Percentiles rank a stretch among this genome's conserved stretches.
Evolutionary conservation across 2,113 vertebrate species (phyloP).

Genomic region (Madoqua kirkii): DNA sequence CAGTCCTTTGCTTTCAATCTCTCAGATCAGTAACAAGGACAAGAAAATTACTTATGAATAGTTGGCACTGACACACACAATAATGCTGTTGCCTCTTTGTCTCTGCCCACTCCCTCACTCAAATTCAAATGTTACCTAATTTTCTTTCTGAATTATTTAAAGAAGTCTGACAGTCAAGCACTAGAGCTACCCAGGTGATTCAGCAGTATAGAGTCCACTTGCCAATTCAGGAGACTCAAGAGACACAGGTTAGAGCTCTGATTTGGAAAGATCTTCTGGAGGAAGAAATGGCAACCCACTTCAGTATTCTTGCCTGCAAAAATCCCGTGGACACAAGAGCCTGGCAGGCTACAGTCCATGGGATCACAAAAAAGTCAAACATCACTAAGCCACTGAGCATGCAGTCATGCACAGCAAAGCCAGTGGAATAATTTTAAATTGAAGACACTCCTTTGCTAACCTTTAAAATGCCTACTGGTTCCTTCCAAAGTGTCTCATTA

Average conservation of each 20-base stretch:
- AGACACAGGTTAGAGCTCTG: background rate
- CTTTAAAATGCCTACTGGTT: background rate
- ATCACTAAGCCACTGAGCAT: background rate
- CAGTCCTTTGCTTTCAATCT: background rate
- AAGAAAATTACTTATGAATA: background rate
- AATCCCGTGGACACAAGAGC: background rate
- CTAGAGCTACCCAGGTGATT: background rate
- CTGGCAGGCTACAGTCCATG: background rate
- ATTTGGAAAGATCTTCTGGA: background rate
- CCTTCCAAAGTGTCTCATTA: background rate
- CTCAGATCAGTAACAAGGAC: accelerated
- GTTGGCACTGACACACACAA: background rate
- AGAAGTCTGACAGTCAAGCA: background rate
- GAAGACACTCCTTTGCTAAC: background rate
- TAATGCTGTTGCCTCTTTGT: background rate
- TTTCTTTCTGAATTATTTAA: background rate
- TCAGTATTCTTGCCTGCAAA: background rate
- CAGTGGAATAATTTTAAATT: background rate
- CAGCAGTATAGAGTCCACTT: background rate
- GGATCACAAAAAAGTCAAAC: background rate
- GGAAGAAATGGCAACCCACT: background rate
- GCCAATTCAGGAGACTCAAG: background rate
- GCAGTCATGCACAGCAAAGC: background rate
- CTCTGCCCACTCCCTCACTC: background rate
- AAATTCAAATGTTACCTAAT: background rate